Conservation (phyloP, 2,797 vertebrate species). For the Acrossocheilus wenchowensis region DNA sequence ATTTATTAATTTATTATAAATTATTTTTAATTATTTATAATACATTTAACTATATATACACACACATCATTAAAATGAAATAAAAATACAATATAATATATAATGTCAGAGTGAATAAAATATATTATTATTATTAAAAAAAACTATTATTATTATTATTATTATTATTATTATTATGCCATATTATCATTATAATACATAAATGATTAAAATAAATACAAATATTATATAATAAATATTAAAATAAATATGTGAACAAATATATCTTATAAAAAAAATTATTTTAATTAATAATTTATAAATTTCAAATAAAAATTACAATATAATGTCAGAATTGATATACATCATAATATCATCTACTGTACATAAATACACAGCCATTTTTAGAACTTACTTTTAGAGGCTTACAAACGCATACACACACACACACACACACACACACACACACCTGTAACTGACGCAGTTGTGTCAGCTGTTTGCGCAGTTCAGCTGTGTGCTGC, state of each 20-base stretch:
- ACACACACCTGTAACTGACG: slow-evolving; percentile 88
- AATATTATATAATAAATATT: background rate
- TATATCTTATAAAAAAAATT: background rate
- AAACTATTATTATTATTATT: too few relatives aligned
- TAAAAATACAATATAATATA: background rate
- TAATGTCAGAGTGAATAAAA: background rate
- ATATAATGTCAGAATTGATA: background rate
- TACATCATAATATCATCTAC: background rate
- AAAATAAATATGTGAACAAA: background rate
- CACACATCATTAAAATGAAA: too few relatives aligned
- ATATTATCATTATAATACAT: background rate
- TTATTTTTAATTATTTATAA: background rate
- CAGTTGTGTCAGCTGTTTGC: slow-evolving; percentile 91
- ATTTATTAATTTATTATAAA: too few relatives aligned
- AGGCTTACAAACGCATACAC: background rate
- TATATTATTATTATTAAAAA: background rate
- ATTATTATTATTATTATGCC: too few relatives aligned
- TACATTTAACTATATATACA: background rate
- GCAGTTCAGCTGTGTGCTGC: slow-evolving; percentile 90
- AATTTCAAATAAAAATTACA: too few relatives aligned
- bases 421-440: background rate
- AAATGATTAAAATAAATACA: background rate
- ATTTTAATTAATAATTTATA: background rate
- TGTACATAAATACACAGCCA: background rate
- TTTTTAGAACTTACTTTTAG: background rate